A percentile compares a stretch with the other conserved stretches of the same genome.
Conservation (phyloP, 2,113 vertebrate genomes). For the Phaethornis superciliosus region DNA sequence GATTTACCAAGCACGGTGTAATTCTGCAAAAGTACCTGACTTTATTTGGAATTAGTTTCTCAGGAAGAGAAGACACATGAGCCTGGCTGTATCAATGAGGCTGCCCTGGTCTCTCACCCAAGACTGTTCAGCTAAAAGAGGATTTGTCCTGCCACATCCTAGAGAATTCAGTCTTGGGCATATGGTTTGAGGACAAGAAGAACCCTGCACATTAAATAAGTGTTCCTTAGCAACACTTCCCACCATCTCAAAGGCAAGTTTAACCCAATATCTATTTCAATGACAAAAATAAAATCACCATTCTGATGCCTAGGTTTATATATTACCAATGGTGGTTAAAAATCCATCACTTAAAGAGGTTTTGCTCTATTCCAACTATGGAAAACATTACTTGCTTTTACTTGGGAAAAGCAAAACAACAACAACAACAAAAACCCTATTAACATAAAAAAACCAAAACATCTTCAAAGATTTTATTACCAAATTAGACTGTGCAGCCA, state of each 20-base stretch:
- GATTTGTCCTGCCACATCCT: neutral
- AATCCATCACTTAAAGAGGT: neutral
- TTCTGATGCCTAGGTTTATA: neutral
- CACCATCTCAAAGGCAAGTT: neutral
- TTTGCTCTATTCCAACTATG: neutral
- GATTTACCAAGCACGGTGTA: neutral
- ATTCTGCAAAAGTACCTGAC: neutral
- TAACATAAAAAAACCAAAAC: too few species aligned
- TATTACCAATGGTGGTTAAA: neutral
- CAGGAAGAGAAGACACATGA: neutral
- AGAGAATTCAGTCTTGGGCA: neutral
- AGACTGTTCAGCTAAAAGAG: neutral
- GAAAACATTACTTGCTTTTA: neutral
- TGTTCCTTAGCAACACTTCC: neutral
- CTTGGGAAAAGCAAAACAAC: neutral
- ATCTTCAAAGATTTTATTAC: neutral
- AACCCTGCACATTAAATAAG: neutral
- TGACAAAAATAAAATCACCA: neutral
- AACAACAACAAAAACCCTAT: too few species aligned
- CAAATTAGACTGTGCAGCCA: neutral
- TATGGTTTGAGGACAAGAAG: neutral
- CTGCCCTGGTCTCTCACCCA: neutral
- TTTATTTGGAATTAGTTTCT: neutral
- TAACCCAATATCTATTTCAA: neutral
- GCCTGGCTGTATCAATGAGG: neutral